Percentiles rank a stretch among this genome's conserved stretches.
Evolutionary conservation across 2,797 vertebrate genomes (phyloP).

Genomic region (Mycteria americana): DNA sequence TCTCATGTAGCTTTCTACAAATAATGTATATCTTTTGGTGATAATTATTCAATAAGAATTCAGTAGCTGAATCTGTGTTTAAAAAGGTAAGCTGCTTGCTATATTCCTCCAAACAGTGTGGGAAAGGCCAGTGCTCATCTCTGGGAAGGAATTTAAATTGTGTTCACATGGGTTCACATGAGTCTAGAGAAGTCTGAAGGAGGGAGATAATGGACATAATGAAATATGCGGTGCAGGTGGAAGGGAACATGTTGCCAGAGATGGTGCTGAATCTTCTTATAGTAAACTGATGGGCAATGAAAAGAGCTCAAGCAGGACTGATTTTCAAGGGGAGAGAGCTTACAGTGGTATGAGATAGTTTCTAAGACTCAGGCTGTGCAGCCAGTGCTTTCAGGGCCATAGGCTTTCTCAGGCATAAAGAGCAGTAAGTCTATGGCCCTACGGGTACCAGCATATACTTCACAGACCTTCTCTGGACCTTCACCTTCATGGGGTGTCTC

Average conservation of each 20-base stretch:
- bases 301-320: neutral
- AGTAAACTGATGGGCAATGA: neutral
- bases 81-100: neutral
- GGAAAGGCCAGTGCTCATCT: neutral
- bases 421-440: neutral
- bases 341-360: neutral
- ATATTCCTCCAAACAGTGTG: neutral
- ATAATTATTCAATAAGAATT: neutral
- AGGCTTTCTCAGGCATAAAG: neutral
- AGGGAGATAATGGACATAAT: neutral
- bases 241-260: neutral
- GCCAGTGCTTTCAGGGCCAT: neutral
- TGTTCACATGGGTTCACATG: neutral
- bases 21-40: neutral
- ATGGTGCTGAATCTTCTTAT: neutral
- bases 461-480: neutral
- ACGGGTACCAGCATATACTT: neutral
- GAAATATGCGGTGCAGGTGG: neutral
- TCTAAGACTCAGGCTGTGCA: neutral
- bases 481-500: neutral
- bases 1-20: neutral
- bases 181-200: neutral
- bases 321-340: neutral
- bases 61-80: neutral
- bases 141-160: neutral